Percentiles rank a stretch among this genome's conserved stretches.
Evolutionary conservation across 2,113 vertebrate species (phyloP).

Genomic region (Pangasianodon hypophthalmus): DNA sequence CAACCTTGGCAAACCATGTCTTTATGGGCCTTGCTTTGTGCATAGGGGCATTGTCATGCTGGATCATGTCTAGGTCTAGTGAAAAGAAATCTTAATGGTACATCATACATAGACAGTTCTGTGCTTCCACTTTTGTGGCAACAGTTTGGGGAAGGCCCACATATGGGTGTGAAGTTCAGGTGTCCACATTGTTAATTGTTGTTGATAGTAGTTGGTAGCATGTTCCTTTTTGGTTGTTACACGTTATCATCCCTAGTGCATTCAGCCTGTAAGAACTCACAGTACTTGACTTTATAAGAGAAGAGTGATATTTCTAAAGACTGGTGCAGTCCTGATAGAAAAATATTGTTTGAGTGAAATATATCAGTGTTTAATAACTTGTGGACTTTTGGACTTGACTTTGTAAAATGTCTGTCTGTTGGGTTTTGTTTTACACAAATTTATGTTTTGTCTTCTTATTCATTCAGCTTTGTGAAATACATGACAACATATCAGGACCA

Average conservation of each 20-base stretch:
- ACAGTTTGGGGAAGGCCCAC: neutral
- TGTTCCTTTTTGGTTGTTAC: neutral
- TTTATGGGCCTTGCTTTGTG: neutral
- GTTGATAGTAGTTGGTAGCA: neutral
- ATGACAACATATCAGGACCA: slow-evolving; percentile 86
- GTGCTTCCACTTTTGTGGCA: neutral
- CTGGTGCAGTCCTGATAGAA: neutral
- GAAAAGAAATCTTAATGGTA: neutral
- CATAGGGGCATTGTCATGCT: neutral
- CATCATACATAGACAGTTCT: neutral
- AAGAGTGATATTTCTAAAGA: neutral
- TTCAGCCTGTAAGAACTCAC: neutral
- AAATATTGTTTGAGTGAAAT: neutral
- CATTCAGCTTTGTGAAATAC: slow-evolving; percentile 85
- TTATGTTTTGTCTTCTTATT: neutral
- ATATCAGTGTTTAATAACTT: neutral
- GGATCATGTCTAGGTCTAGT: neutral
- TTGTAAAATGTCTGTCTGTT: neutral
- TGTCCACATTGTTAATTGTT: neutral
- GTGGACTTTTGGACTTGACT: neutral
- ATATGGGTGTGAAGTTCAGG: neutral
- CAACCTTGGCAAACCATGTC: neutral
- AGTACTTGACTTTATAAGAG: neutral
- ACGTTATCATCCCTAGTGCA: neutral
- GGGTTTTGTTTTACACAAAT: neutral